These are phyloP conservation scores for Galerucella calmariensis DNA, from an alignment of 2,888 invertebrate genomes.

Conservation along the genomic window DNA sequence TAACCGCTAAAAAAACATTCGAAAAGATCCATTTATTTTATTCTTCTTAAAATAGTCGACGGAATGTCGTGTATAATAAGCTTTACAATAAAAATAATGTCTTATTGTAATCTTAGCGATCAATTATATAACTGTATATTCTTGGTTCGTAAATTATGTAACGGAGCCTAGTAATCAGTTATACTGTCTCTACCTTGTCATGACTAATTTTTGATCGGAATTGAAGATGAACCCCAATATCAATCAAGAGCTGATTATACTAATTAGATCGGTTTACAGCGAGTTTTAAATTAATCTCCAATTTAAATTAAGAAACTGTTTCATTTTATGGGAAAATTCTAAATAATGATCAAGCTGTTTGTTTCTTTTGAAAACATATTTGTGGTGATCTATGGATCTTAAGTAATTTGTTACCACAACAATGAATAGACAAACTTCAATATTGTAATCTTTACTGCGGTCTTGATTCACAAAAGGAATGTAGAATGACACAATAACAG, in stretches of 20 bases:
- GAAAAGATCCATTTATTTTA: not conserved
- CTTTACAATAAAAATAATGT: not conserved
- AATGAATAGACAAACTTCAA: not conserved
- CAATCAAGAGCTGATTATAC: not conserved
- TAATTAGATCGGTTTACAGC: not conserved
- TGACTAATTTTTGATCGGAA: not conserved
- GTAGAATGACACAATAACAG: not conserved
- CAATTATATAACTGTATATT: not conserved
- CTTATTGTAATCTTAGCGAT: not conserved
- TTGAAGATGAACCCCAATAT: not conserved
- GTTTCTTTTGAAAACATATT: not conserved
- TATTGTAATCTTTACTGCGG: not conserved
- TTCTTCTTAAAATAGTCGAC: not conserved
- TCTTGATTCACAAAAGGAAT: not conserved
- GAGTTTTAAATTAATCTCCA: too few species aligned
- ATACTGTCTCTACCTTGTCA: conserved; percentile 2
- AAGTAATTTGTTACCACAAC: not conserved
- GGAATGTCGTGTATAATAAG: not conserved
- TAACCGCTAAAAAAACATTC: too few species aligned
- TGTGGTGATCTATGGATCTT: not conserved
- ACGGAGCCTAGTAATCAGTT: conserved; percentile 1
- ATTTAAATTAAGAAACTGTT: not conserved
- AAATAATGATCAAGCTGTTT: not conserved
- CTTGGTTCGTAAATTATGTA: conserved; percentile 1
- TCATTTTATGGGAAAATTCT: not conserved